phyloP scores from a whole-genome alignment of 2,797 vertebrate species.

The Jordanella pulchra region DNA sequence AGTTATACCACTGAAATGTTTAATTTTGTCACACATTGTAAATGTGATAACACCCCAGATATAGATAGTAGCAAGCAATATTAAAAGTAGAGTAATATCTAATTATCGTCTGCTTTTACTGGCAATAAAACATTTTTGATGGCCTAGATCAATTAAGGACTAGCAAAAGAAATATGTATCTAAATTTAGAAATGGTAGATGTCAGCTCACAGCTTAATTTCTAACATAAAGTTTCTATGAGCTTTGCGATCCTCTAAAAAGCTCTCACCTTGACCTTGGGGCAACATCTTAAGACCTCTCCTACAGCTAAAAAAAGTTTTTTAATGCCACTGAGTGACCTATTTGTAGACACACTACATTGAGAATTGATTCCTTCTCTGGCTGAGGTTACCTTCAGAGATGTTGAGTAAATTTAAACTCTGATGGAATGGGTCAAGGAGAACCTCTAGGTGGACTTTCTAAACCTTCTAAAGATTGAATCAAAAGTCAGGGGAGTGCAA shows the following conservation, averaged over 20 bases:
- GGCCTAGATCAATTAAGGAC: slow-evolving; percentile 10
- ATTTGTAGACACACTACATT: slow-evolving; percentile 50
- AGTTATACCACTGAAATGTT: slow-evolving; percentile 41
- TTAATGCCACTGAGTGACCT: slow-evolving; percentile 61
- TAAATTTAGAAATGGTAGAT: neutral
- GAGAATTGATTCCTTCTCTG: slow-evolving; percentile 58
- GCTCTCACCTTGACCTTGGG: slow-evolving; percentile 54
- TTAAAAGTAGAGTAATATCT: neutral
- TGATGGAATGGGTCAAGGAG: slow-evolving; percentile 23
- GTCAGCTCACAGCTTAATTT: slow-evolving; percentile 3
- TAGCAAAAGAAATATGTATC: neutral
- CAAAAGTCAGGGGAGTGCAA: too few species aligned
- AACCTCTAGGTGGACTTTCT: slow-evolving; percentile 22
- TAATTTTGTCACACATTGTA: slow-evolving; percentile 56
- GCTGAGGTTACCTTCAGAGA: slow-evolving; percentile 63
- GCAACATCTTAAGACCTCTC: slow-evolving; percentile 34
- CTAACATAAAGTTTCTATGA: slow-evolving; percentile 26
- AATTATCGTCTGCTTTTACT: slow-evolving; percentile 25
- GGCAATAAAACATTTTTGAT: too few species aligned
- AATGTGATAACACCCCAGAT: slow-evolving; percentile 55
- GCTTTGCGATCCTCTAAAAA: slow-evolving; percentile 37
- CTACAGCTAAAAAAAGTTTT: slow-evolving; percentile 43
- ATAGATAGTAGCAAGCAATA: slow-evolving; percentile 24
- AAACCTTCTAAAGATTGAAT: slow-evolving; percentile 3
- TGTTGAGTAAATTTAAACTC: slow-evolving; percentile 40